These are phyloP conservation scores for Chymomyza fuscimana DNA, from an alignment of 2,888 invertebrate species.

Conservation along the genomic window DNA sequence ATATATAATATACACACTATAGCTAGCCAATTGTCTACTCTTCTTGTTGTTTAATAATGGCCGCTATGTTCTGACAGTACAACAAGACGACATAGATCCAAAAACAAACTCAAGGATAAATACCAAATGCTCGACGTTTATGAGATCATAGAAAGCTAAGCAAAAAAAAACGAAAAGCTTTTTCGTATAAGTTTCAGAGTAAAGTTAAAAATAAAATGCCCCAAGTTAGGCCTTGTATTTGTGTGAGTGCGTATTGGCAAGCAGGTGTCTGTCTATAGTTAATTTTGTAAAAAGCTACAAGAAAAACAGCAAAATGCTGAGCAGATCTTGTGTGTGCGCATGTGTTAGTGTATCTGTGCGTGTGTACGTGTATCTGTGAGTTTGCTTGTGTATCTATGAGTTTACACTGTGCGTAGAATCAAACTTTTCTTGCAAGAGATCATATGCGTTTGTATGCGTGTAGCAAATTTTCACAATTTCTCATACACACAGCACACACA, in stretches of 20 bases:
- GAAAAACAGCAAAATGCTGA: slow-evolving; percentile 35
- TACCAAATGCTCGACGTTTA: slow-evolving; percentile 39
- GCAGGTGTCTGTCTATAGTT: slow-evolving; percentile 74
- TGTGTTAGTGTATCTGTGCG: background rate
- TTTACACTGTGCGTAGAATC: slow-evolving; percentile 53
- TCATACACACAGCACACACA: slow-evolving; percentile 25
- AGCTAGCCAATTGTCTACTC: background rate
- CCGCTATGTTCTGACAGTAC: background rate
- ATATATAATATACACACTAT: background rate
- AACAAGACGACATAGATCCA: slow-evolving; percentile 24
- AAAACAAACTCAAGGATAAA: slow-evolving; percentile 71
- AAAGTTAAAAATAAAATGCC: slow-evolving; percentile 66
- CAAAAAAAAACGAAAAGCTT: slow-evolving; percentile 19
- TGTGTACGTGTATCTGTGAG: slow-evolving; percentile 32
- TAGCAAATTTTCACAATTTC: slow-evolving; percentile 45
- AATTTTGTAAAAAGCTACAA: slow-evolving; percentile 55
- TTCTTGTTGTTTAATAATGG: background rate
- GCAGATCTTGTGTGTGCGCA: slow-evolving; percentile 11
- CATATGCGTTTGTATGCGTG: slow-evolving; percentile 35
- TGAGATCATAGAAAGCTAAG: slow-evolving; percentile 65
- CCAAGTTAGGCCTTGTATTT: slow-evolving; percentile 33
- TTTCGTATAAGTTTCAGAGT: slow-evolving; percentile 58
- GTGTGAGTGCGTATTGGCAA: slow-evolving; percentile 38
- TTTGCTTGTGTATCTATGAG: slow-evolving; percentile 35
- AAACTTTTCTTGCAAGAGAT: slow-evolving; percentile 31